Conservation (phyloP, 2,888 invertebrate genomes). For the Dorcus hopei region DNA sequence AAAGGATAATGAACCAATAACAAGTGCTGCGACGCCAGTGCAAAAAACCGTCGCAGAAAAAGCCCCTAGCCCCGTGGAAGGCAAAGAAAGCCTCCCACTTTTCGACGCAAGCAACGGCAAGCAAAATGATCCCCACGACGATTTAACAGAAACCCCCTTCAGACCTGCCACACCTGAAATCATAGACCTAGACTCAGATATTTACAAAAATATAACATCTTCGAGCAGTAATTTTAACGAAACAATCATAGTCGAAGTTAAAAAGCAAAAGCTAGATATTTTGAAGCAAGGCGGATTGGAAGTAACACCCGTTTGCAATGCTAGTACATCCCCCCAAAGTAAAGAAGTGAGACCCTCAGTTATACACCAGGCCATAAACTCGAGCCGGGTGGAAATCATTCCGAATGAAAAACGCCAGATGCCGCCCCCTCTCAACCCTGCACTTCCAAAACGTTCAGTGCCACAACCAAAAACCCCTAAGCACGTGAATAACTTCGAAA, state of each 20-base stretch:
- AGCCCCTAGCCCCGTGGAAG: conserved; percentile 49
- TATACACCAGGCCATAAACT: conserved; percentile 33
- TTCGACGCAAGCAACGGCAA: conserved; percentile 33
- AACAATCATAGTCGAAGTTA: conserved; percentile 52
- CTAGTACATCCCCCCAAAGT: conserved; percentile 28
- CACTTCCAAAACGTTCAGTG: conserved; percentile 33
- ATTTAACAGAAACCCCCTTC: conserved; percentile 54
- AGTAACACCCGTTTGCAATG: conserved; percentile 62
- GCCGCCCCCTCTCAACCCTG: conserved; percentile 34
- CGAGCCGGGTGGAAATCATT: conserved; percentile 8
- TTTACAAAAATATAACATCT: conserved; percentile 26
- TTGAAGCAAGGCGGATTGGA: conserved; percentile 72
- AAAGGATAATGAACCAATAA: conserved; percentile 28
- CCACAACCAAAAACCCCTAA: conserved; percentile 7
- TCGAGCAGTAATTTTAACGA: conserved; percentile 25
- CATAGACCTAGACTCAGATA: conserved; percentile 57
- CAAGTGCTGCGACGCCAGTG: conserved; percentile 47
- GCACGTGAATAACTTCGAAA: neutral
- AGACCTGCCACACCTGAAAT: conserved; percentile 62
- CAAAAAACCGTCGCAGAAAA: conserved; percentile 49
- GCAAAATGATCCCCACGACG: conserved; percentile 18
- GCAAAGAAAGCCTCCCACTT: conserved; percentile 57
- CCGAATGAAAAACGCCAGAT: conserved; percentile 25
- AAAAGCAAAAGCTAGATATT: conserved; percentile 70
- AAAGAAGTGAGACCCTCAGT: conserved; percentile 43